These are phyloP conservation scores for Cepphus grylle DNA, from an alignment of 2,113 vertebrate species.

Conservation along the genomic window DNA sequence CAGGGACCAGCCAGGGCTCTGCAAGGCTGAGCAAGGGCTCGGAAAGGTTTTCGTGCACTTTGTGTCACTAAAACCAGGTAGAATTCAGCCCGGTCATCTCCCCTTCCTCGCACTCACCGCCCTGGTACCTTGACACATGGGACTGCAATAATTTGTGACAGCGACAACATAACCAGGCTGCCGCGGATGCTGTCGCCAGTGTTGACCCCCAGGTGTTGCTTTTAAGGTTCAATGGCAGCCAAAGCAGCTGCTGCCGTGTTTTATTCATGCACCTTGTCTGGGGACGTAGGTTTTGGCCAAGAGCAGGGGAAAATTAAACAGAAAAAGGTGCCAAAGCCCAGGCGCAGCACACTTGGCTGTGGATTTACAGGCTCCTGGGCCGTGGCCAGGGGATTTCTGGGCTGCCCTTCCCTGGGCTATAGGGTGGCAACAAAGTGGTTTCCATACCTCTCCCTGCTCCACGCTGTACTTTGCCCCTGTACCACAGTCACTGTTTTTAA, in stretches of 20 bases:
- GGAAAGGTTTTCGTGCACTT: neutral
- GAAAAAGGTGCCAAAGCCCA: neutral
- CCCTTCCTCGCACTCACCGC: accelerated
- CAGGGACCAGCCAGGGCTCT: neutral
- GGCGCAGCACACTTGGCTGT: accelerated
- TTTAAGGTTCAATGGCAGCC: neutral
- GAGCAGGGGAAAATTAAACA: neutral
- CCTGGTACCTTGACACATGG: accelerated
- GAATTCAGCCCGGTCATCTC: neutral
- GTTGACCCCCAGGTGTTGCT: neutral
- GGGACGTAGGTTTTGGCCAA: neutral
- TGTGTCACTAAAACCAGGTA: neutral
- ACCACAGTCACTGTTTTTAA: neutral
- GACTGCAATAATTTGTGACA: neutral
- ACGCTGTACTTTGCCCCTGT: neutral
- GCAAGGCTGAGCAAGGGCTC: neutral
- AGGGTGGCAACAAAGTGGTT: neutral
- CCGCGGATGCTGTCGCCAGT: accelerated
- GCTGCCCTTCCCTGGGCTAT: neutral
- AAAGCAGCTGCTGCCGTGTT: neutral
- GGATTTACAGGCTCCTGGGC: neutral
- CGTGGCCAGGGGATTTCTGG: neutral
- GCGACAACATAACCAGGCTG: neutral
- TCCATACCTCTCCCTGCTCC: neutral
- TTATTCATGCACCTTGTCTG: neutral